Conservation (phyloP, 2,797 vertebrate genomes). For the Pogoniulus pusillus region DNA sequence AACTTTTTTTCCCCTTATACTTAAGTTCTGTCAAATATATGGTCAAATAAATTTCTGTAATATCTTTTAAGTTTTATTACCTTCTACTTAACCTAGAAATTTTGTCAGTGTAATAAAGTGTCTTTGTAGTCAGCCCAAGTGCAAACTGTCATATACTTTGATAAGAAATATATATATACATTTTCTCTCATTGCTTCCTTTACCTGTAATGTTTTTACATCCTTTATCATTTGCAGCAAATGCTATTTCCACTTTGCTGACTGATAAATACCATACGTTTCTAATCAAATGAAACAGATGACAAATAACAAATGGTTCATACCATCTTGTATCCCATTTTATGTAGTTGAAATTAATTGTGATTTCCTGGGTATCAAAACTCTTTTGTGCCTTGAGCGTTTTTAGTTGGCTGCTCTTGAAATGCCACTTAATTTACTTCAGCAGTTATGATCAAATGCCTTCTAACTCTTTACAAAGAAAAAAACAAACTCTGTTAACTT, state of each 20-base stretch:
- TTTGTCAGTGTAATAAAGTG: slow-evolving; percentile 2
- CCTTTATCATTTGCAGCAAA: slow-evolving; percentile 15
- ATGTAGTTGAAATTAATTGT: slow-evolving; percentile 31
- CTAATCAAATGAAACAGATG: slow-evolving; percentile 54
- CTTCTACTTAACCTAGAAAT: slow-evolving; percentile 9
- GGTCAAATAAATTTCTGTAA: background rate
- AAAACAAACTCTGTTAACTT: slow-evolving; percentile 17
- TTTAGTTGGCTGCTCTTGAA: slow-evolving; percentile 59
- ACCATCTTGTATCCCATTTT: background rate
- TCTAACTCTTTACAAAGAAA: slow-evolving; percentile 13
- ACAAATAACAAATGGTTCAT: slow-evolving; percentile 55
- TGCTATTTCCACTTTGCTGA: slow-evolving; percentile 28
- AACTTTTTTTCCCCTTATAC: background rate
- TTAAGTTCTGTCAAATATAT: background rate
- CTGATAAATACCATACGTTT: slow-evolving; percentile 49
- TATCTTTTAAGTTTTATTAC: background rate
- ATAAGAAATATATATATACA: background rate
- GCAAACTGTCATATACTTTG: slow-evolving; percentile 12
- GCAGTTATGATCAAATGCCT: slow-evolving; percentile 50
- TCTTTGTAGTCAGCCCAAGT: background rate
- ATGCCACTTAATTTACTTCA: slow-evolving; percentile 62
- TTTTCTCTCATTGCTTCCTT: background rate
- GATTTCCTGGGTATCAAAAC: slow-evolving; percentile 15
- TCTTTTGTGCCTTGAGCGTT: slow-evolving; percentile 37
- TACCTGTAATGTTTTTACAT: slow-evolving; percentile 17